A percentile compares a stretch with the other conserved stretches of the same genome.
These are phyloP conservation scores for Megastigmus dorsalis DNA, from an alignment of 2,888 invertebrate species.

Conservation along the genomic window DNA sequence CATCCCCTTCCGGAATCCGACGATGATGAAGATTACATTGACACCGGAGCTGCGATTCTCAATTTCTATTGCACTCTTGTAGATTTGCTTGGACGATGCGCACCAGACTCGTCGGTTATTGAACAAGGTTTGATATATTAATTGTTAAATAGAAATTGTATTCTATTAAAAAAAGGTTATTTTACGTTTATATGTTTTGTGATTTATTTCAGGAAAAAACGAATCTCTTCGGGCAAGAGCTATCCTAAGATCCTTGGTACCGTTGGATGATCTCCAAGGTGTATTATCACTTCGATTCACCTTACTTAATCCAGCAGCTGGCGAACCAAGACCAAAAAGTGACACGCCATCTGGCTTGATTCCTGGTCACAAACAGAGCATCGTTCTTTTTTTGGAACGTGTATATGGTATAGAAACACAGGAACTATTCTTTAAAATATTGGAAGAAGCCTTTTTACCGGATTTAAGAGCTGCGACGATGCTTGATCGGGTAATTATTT, in stretches of 20 bases:
- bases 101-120: constrained; percentile 94
- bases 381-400: constrained; percentile 96
- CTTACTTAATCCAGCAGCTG: constrained; percentile 90
- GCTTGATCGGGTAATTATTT: constrained; percentile 94
- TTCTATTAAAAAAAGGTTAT: no score
- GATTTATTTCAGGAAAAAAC: constrained; percentile 90
- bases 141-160: no score
- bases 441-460: constrained; percentile 98
- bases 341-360: constrained; percentile 95
- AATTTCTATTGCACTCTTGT: constrained; percentile 99
- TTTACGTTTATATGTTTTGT: no score
- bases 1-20: constrained; percentile 95
- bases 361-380: constrained; percentile 97
- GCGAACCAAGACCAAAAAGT: constrained; percentile 90
- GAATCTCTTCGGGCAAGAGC: constrained; percentile 98
- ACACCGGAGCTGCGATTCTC: constrained; percentile 98
- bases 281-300: constrained; percentile 96
- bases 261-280: constrained; percentile 97
- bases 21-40: constrained; percentile 99
- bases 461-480: constrained; percentile 98
- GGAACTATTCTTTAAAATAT: constrained; percentile 93
- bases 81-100: constrained; percentile 96
- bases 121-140: constrained; percentile 77
- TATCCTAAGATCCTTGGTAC: constrained; percentile 96
- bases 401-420: constrained; percentile 99